Evolutionary conservation across 2,888 invertebrate genomes (phyloP).

Genomic region (Catocala sponsa): DNA sequence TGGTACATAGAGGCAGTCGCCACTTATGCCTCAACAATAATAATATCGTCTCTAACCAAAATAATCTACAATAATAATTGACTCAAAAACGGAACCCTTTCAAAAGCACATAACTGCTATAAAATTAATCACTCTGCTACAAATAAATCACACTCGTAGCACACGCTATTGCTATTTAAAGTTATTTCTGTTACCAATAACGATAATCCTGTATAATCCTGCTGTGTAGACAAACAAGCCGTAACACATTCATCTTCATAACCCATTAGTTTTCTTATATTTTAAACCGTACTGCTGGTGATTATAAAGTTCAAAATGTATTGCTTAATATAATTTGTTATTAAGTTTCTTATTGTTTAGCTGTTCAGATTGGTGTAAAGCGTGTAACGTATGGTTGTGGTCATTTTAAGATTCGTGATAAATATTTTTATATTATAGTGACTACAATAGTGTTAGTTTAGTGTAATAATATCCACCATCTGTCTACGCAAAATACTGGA

Average conservation of each 20-base stretch:
- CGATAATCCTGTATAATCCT: constrained; percentile 39
- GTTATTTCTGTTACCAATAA: constrained; percentile 38
- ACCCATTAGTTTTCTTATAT: background rate
- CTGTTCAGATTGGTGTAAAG: too few relatives aligned
- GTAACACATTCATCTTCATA: constrained; percentile 25
- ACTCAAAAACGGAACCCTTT: background rate
- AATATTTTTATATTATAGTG: too few relatives aligned
- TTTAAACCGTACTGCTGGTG: background rate
- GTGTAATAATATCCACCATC: too few relatives aligned
- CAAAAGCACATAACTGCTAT: background rate
- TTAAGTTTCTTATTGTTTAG: too few relatives aligned
- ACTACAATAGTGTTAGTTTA: too few relatives aligned
- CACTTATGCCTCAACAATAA: too few relatives aligned
- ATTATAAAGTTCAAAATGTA: background rate
- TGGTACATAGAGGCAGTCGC: too few relatives aligned
- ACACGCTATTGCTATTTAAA: constrained; percentile 34
- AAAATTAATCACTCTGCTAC: constrained; percentile 1
- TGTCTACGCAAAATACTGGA: too few relatives aligned
- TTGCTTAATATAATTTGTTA: background rate
- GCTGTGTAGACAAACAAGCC: constrained; percentile 31
- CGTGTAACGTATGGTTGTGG: too few relatives aligned
- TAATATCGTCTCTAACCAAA: background rate
- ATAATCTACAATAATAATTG: background rate
- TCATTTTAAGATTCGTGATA: too few relatives aligned
- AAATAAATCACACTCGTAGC: constrained; percentile 29